Evolutionary conservation across 2,888 invertebrate species (phyloP).

Genomic region (Drosophila suboccidentalis): DNA sequence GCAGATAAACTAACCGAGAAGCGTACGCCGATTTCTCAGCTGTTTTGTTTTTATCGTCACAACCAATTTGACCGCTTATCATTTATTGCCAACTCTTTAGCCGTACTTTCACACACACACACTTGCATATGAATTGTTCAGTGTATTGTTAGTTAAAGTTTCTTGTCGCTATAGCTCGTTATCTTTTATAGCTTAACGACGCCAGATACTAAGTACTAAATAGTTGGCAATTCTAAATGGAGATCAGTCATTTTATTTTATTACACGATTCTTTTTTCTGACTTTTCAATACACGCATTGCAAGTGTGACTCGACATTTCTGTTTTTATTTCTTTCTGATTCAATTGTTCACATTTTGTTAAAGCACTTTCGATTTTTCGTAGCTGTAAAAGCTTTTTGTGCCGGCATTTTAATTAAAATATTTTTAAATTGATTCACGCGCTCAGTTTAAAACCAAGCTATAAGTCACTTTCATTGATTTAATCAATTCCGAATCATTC

Average conservation of each 20-base stretch:
- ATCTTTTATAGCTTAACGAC: conserved; percentile 45
- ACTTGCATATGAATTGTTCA: background rate
- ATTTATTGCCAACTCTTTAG: conserved; percentile 33
- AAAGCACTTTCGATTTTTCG: background rate
- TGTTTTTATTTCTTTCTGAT: background rate
- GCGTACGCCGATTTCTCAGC: conserved; percentile 39
- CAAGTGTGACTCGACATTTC: conserved; percentile 28
- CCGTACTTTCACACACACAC: background rate
- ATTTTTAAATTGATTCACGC: background rate
- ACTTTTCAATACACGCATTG: conserved; percentile 10
- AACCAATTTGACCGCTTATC: conserved; percentile 49
- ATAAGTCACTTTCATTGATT: conserved; percentile 38
- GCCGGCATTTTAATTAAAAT: conserved; percentile 8
- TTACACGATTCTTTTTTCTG: conserved; percentile 40
- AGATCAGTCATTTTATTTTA: conserved; percentile 53
- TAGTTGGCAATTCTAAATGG: conserved; percentile 1
- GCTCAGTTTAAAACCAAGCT: background rate
- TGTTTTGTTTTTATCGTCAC: conserved; percentile 50
- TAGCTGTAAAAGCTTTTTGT: background rate
- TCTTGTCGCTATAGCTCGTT: conserved; percentile 34
- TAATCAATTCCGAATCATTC: conserved; percentile 25
- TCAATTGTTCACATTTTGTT: background rate
- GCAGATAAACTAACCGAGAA: conserved; percentile 30
- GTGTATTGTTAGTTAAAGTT: conserved; percentile 24
- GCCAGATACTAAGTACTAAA: conserved; percentile 18